Evolutionary conservation across 2,797 vertebrate genomes (phyloP).

Genomic region (Coccyzus lansbergi): DNA sequence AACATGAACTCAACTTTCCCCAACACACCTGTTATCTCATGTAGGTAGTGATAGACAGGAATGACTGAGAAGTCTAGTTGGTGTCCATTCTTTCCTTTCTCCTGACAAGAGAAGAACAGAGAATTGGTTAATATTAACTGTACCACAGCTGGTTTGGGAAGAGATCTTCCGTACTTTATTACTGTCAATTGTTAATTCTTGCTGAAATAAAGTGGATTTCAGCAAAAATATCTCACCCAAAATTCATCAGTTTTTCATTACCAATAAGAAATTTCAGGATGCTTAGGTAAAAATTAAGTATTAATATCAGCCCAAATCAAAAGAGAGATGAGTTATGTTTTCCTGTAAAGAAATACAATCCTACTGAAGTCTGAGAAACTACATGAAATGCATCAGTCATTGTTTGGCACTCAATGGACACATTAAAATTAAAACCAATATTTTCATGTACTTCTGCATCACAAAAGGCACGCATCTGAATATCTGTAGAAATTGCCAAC

Average conservation of each 20-base stretch:
- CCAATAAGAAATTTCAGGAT: not conserved
- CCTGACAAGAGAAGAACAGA: not conserved
- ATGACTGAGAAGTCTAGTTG: not conserved
- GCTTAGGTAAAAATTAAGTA: not conserved
- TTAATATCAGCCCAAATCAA: not conserved
- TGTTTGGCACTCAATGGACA: not conserved
- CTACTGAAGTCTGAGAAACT: not conserved
- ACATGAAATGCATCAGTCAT: accelerated
- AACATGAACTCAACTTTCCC: not conserved
- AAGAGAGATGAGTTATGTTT: not conserved
- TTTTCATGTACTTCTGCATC: not conserved
- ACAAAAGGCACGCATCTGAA: not conserved
- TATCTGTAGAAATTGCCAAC: not conserved
- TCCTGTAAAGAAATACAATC: not conserved
- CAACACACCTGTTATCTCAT: accelerated
- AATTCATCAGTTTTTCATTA: not conserved
- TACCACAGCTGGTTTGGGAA: not conserved
- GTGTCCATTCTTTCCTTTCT: not conserved
- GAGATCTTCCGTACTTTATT: not conserved
- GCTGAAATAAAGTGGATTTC: not conserved
- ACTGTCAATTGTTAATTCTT: not conserved
- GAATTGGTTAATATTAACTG: not conserved
- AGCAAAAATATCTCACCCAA: not conserved
- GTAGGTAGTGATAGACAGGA: not conserved
- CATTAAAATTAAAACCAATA: not conserved